A percentile compares a stretch with the other conserved stretches of the same genome.
Evolutionary conservation across 2,888 invertebrate species (phyloP).

Genomic region (Baccha elongata): DNA sequence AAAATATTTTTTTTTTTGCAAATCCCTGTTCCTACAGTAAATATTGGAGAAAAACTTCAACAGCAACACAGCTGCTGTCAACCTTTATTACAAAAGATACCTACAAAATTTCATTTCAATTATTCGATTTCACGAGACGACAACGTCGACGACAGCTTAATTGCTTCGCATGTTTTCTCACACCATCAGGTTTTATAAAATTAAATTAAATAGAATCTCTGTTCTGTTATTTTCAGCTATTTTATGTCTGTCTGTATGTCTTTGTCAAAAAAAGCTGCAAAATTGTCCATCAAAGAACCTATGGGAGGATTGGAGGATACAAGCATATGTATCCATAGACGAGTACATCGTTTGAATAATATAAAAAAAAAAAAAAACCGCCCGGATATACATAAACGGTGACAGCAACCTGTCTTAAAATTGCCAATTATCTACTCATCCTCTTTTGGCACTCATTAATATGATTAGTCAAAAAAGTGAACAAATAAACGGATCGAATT

Average conservation of each 20-base stretch:
- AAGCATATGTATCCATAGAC: not conserved
- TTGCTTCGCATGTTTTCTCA: conserved; percentile 41
- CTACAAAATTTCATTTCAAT: conserved; percentile 44
- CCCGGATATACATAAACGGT: conserved; percentile 9
- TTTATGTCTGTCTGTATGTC: conserved; percentile 6
- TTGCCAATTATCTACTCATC: conserved; percentile 54
- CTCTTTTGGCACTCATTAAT: conserved; percentile 62
- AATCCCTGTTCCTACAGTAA: not conserved
- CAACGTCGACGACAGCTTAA: conserved; percentile 45
- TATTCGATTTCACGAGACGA: conserved; percentile 46
- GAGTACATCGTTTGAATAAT: not conserved
- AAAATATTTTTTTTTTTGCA: conserved; percentile 25
- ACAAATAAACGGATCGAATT: conserved; percentile 59
- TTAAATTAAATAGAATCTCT: conserved; percentile 25
- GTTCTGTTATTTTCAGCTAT: conserved; percentile 4
- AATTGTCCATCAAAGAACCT: not conserved
- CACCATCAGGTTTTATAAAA: not conserved
- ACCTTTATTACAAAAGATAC: not conserved
- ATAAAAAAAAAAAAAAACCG: conserved; percentile 2
- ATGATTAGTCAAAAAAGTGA: conserved; percentile 63
- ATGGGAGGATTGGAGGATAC: not conserved
- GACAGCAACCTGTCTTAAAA: conserved; percentile 48
- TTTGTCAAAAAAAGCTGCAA: not conserved
- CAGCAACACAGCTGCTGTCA: conserved; percentile 5
- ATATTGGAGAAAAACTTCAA: not conserved